A percentile compares a stretch with the other conserved stretches of the same genome.
These are phyloP conservation scores for Phrynosoma platyrhinos DNA, from an alignment of 2,113 vertebrate species.

Conservation along the genomic window DNA sequence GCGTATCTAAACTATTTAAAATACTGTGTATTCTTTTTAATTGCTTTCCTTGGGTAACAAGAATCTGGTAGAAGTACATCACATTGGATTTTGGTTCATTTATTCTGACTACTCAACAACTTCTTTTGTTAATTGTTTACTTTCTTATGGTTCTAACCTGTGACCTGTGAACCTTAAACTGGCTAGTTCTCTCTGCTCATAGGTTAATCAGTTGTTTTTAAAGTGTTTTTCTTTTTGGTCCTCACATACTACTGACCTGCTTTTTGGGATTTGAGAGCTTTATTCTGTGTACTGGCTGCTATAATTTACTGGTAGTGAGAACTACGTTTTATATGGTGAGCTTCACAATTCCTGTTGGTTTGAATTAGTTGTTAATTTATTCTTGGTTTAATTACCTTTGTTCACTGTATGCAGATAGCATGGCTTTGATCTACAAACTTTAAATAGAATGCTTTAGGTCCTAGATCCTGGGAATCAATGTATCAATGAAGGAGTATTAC, in stretches of 20 bases:
- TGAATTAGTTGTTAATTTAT: not conserved
- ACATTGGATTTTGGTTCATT: not conserved
- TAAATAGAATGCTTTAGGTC: not conserved
- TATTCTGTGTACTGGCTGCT: not conserved
- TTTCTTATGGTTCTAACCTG: not conserved
- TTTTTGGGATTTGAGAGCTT: not conserved
- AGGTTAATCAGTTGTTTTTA: conserved; percentile 15
- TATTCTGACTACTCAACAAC: not conserved
- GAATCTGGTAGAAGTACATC: not conserved
- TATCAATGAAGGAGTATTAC: too few species aligned
- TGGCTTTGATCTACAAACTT: not conserved
- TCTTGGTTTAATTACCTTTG: not conserved
- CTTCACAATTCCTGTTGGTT: not conserved
- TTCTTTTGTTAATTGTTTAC: conserved; percentile 20
- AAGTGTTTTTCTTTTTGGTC: not conserved
- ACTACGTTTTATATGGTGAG: not conserved
- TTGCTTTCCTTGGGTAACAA: not conserved
- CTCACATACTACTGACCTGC: not conserved
- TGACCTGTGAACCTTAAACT: not conserved
- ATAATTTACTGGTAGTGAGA: not conserved
- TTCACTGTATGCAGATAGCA: not conserved
- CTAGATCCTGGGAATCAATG: not conserved
- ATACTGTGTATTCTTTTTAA: not conserved
- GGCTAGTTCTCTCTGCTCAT: not conserved
- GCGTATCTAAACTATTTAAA: not conserved